Evolutionary conservation across 2,113 vertebrate species (phyloP), one percentile per base, ranked within the genome.

Genomic region (Hippolais icterina): DNA sequence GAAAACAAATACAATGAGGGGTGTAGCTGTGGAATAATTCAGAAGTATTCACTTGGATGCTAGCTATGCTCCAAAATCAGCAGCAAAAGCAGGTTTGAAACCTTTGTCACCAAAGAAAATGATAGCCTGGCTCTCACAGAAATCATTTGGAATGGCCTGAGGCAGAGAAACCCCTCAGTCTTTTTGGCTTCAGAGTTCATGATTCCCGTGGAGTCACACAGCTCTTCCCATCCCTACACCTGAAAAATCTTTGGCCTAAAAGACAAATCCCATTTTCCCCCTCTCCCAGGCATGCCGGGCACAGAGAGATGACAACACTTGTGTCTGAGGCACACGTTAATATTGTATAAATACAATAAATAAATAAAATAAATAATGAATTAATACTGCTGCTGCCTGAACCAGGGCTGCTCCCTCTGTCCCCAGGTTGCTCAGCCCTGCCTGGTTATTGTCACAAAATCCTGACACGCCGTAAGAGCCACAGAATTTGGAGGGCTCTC

Each of bases 211-310:
- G 6, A 65, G 7, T 28, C 25, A 28, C 25, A 16, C 14, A 47
- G 29, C 5, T 28, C 46, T 53, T 52, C 35, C 29, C 60, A 41
- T 17, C 12, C 19, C 18, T 28, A 2, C 5, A 5, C 24, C 49
- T 46, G 24, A 29, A 12, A 70, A 70, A 15, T 13, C 56, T n/a
- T 52, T 21, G 15, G 9, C 21, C 33, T 39, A 11, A 12, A 87
- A 21, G 10, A 17, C 15, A 63, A 54, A 46, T 31, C 25, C 5
- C 5, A 4, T 10, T 3, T 0, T 42, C 16, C 35, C 9, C 2
- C 0, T 78, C 37, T 60, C 46, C 27, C 27, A 15, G 13, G 12
- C 6, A 5, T 31, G 18, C 15, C 0, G 0, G 66, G 64, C 64
- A 64, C 49, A 15, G 52, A 39, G 11, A 24, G 39, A 9, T 39